Evolutionary conservation across 2,797 vertebrate genomes (phyloP).

Genomic region (Acanthis flammea): DNA sequence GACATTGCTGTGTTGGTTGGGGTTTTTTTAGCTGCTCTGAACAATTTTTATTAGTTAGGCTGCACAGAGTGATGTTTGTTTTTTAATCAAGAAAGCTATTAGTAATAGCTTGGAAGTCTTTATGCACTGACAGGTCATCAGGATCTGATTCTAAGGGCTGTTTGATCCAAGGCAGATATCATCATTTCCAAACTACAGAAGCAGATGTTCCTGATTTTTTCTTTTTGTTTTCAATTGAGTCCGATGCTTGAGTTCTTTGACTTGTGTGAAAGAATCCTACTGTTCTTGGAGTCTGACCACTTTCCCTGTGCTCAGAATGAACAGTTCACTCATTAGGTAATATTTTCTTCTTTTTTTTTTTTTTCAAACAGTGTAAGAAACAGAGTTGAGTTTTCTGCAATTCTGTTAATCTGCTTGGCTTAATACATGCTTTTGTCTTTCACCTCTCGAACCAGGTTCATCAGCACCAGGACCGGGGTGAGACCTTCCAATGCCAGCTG

Average conservation of each 20-base stretch:
- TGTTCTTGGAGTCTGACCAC: not conserved
- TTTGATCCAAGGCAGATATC: constrained; percentile 3
- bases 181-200: not conserved
- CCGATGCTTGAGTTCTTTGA: not conserved
- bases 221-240: not conserved
- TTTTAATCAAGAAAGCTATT: not conserved
- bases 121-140: not conserved
- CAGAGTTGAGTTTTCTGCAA: not conserved
- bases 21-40: not conserved
- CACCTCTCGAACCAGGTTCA: constrained; percentile 85
- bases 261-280: not conserved
- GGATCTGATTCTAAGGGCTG: not conserved
- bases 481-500: constrained; percentile 98
- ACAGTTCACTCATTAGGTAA: not conserved
- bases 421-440: constrained; percentile 24
- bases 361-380: not conserved
- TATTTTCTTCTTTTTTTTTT: not conserved
- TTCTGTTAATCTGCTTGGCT: not conserved
- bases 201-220: not conserved
- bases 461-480: constrained; percentile 98
- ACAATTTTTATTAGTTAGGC: not conserved
- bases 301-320: not conserved
- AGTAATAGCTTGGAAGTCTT: not conserved
- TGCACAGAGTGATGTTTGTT: not conserved
- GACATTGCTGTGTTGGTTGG: not conserved